These are phyloP conservation scores for Lasioglossum morio DNA, from an alignment of 2,888 invertebrate genomes.

Conservation along the genomic window DNA sequence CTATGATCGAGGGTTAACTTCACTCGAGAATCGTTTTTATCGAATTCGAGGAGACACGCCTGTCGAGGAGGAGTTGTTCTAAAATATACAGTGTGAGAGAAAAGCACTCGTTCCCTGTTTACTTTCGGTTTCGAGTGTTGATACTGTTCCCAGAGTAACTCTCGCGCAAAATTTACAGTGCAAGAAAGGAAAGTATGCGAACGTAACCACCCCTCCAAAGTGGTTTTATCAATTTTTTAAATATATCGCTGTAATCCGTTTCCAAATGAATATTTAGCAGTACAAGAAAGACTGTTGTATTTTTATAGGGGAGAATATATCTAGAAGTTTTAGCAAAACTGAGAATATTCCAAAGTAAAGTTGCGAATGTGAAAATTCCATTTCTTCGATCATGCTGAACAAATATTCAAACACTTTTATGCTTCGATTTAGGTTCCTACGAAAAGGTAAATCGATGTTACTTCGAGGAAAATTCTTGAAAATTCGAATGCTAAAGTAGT, in stretches of 20 bases:
- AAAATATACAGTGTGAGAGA: constrained; percentile 11
- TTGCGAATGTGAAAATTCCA: not conserved
- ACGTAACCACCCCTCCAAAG: not conserved
- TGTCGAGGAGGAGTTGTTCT: not conserved
- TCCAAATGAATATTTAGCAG: not conserved
- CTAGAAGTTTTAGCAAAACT: not conserved
- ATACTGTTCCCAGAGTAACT: not conserved
- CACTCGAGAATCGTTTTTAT: not conserved
- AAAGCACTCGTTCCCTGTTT: not conserved
- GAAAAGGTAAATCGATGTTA: not conserved
- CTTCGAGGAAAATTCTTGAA: not conserved
- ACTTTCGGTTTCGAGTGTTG: not conserved
- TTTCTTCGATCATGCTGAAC: not conserved
- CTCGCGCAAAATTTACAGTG: not conserved
- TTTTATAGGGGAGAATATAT: not conserved
- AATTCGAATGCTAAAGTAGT: not conserved
- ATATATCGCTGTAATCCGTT: not conserved
- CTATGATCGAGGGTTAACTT: not conserved
- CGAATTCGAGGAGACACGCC: not conserved
- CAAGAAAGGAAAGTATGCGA: not conserved
- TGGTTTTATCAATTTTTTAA: not conserved
- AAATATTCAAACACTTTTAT: not conserved
- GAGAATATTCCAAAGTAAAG: not conserved
- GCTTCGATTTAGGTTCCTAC: not conserved
- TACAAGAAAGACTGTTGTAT: not conserved